Base-by-base conservation (phyloP, 2,113 vertebrate genomes). In the Chloropsis hardwickii region DNA sequence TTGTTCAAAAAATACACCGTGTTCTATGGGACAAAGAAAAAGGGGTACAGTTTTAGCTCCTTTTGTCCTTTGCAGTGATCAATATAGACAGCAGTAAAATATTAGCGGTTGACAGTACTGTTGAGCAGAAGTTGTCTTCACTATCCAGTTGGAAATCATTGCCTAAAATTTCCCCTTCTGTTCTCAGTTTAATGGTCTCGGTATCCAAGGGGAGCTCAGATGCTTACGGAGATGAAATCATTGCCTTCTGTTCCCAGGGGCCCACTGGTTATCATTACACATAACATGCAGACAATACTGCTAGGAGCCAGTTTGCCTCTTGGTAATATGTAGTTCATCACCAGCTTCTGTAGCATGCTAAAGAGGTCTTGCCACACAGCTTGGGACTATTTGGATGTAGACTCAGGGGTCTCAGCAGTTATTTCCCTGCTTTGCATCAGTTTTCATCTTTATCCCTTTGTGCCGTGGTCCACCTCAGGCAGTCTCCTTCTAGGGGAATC, bases 391-490 rank as follows among this genome's bases (percentile, higher is more conserved):
- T 98, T 86, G 81, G 96, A 94, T 97, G 96, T 94, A 97, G 98
- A 91, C 96, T 96, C 94, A 53, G 96, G 97, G 98, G 98, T 98
- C 98, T 98, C 97, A 97, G 98, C 98, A 98, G 98, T 98, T 98
- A 97, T 98, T 98, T 98, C 97, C 98, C 98, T 98, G 97, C 98
- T 98, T 98, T 98, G 97, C 98, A 98, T 98, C 97, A 95, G 98
- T 97, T 98, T 98, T 98, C 98, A 98, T 98, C 98, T 98, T 98
- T 98, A 98, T 98, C 98, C 98, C 98, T 99, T 98, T 98, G 98
- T 98, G 98, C 97, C 79, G 37, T 97, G 97, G 96, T 93, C 98
- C 97, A 98, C 98, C 98, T 99, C 98, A 96, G 98, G 98, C 98
- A 98, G 95, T 98, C 98, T 98, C 98, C 98, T 98, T 98, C 98